Base-by-base conservation (phyloP, 2,797 vertebrate species). In the Phoebastria nigripes region DNA sequence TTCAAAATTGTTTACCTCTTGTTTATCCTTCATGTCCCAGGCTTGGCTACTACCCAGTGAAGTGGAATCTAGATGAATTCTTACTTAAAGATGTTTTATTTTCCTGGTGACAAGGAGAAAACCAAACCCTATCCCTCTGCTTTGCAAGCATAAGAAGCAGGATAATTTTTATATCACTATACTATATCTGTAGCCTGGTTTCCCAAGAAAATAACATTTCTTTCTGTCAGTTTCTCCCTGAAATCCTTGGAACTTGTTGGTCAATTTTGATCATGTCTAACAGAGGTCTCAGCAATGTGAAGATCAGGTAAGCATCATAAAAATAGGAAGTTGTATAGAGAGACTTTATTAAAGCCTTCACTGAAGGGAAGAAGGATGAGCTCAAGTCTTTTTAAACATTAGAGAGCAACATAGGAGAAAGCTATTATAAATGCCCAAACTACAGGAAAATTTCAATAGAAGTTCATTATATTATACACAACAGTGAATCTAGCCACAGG, bases 251-350 rank as follows among this genome's bases (percentile, higher is more conserved):
- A 72, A 82, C 5, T 42, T 65, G 1, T 44, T 77, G 51, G 35
- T 66, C 18, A 77, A 0, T 66, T 89, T 66, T 72, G 20, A 33
- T 28, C 8, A 20, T 6, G 2, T 52, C 31, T 78, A 78, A 69
- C 6, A 59, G 33, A 79, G 11, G 10, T 66, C 9, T 58, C 1
- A 1, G 42, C 1, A 0, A 72, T n/a, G 18, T 33, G 19, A 82
- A 52, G 47, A 65, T 55, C 31, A 55, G 12, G 44, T 37, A 82
- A 63, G 12, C 18, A 81, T 46, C 31, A n/a, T 28, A 67, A 90
- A 89, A 77, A 22, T 21, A 66, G 15, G 37, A 74, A 72, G 58
- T 4, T 12, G 3, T 51, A 42, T 11, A 71, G 17, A 62, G 3
- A 76, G 25, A 44, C 9, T 85, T 92, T 89, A 66, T 55, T 73